Percentiles rank a stretch among this genome's conserved stretches.
Evolutionary conservation across 1,140 invertebrate species (phyloP).

Genomic region (Zaprionus inermis): DNA sequence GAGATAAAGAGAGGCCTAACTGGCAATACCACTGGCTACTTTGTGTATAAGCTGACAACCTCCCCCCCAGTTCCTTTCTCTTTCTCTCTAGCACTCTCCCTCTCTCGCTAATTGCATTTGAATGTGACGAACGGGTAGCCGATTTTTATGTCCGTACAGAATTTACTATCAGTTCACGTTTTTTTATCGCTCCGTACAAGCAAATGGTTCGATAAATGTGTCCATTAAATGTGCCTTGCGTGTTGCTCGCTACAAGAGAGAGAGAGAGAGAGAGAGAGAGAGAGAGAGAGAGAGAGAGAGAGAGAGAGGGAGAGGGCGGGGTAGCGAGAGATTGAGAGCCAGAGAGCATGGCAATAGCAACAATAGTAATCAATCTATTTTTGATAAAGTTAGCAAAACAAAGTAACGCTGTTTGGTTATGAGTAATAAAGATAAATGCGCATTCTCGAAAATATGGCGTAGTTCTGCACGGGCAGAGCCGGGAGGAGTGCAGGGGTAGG

Average conservation of each 20-base stretch:
- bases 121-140: slow-evolving; percentile 38
- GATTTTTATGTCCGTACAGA: slow-evolving; percentile 55
- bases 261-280: neutral
- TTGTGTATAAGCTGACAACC: neutral
- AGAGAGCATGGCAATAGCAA: slow-evolving; percentile 14
- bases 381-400: slow-evolving; percentile 56
- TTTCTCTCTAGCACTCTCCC: too few relatives aligned
- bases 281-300: neutral
- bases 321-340: neutral
- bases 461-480: neutral
- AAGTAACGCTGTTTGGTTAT: slow-evolving; percentile 36
- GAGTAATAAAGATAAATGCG: slow-evolving; percentile 64
- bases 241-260: slow-evolving; percentile 14
- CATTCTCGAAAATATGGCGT: slow-evolving; percentile 41
- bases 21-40: neutral
- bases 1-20: neutral
- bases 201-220: slow-evolving; percentile 60
- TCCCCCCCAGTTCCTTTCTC: neutral
- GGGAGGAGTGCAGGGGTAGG: too few relatives aligned
- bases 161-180: slow-evolving; percentile 59
- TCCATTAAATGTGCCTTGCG: slow-evolving; percentile 67
- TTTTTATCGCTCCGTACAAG: slow-evolving; percentile 53
- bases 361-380: slow-evolving; percentile 59
- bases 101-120: slow-evolving; percentile 51
- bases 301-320: neutral